phyloP scores from a whole-genome alignment of 2,113 vertebrate genomes.

The Buteo buteo region DNA sequence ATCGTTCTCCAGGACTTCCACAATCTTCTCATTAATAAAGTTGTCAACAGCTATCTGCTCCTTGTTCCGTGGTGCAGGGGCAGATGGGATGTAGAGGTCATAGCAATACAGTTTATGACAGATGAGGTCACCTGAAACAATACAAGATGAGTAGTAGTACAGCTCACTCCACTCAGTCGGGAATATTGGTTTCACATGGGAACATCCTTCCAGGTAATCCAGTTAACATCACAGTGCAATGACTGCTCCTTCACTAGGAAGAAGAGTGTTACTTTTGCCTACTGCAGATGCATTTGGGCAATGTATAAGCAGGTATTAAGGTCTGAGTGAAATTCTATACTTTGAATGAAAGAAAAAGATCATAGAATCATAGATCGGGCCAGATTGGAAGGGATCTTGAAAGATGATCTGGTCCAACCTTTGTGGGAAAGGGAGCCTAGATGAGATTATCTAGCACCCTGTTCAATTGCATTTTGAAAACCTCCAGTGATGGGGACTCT shows the following conservation, averaged over 20 bases:
- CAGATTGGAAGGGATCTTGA: neutral
- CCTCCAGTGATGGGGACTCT: neutral
- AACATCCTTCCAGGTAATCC: neutral
- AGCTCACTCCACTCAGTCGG: neutral
- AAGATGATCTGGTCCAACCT: neutral
- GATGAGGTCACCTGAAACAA: neutral
- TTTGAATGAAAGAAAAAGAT: neutral
- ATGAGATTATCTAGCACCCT: neutral
- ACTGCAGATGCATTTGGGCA: neutral
- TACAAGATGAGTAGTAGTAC: neutral
- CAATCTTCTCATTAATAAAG: neutral
- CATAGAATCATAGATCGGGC: neutral
- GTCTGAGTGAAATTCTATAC: neutral
- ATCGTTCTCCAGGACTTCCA: neutral
- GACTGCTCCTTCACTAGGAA: neutral
- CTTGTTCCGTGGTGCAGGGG: neutral
- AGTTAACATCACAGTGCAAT: neutral
- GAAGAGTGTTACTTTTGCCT: neutral
- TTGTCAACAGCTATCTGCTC: neutral
- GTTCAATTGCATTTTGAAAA: neutral
- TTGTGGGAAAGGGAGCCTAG: neutral
- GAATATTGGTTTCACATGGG: neutral
- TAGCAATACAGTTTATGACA: conserved; percentile 3
- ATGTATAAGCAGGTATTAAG: neutral
- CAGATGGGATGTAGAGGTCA: neutral